A percentile compares a stretch with the other conserved stretches of the same genome.
Evolutionary conservation across 2,797 vertebrate species (phyloP).

Genomic region (Propithecus perrieri): DNA sequence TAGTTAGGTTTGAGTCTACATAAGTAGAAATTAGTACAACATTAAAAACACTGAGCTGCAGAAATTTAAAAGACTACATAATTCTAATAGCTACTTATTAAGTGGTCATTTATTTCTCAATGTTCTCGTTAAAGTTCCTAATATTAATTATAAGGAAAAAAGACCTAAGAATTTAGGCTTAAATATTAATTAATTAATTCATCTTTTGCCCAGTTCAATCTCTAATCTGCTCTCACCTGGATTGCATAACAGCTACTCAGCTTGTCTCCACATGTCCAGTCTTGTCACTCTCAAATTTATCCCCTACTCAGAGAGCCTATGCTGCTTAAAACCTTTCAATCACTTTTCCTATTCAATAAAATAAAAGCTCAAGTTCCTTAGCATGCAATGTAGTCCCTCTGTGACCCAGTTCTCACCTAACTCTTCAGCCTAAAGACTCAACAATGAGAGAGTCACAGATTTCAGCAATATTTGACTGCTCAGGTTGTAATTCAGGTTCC

Average conservation of each 20-base stretch:
- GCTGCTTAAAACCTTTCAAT: not conserved
- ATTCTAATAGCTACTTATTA: constrained; percentile 27
- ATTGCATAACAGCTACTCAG: not conserved
- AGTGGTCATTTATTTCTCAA: constrained; percentile 39
- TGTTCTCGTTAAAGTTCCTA: not conserved
- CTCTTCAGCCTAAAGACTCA: not conserved
- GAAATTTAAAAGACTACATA: constrained; percentile 1
- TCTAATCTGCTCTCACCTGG: not conserved
- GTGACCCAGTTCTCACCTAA: not conserved
- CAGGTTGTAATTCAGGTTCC: not conserved
- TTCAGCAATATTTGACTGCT: not conserved
- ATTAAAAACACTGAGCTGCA: not conserved
- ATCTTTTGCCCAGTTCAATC: not conserved
- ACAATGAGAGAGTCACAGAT: not conserved
- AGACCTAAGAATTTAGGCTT: not conserved
- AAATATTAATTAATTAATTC: constrained; percentile 6
- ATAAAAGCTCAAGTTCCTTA: not conserved
- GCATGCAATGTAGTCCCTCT: not conserved
- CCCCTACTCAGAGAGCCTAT: not conserved
- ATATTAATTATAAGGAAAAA: constrained; percentile 36
- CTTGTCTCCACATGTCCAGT: not conserved
- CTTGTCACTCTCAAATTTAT: not conserved
- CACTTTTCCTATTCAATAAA: not conserved
- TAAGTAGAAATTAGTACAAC: not conserved
- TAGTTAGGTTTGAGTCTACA: not conserved